These are phyloP conservation scores for Tenrec ecaudatus DNA, from an alignment of 2,113 vertebrate species.

Conservation along the genomic window DNA sequence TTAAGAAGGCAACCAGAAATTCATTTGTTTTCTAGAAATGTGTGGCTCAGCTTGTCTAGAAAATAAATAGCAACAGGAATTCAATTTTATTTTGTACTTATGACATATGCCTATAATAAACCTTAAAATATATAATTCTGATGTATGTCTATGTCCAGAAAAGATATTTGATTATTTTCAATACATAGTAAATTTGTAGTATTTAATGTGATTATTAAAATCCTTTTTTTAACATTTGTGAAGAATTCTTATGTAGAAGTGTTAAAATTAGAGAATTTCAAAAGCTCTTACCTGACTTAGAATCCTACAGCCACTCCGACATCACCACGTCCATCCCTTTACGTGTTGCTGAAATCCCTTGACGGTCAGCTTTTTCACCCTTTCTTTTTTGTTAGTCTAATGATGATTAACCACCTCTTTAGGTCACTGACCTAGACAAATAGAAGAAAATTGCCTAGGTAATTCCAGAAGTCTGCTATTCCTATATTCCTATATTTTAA, in stretches of 20 bases:
- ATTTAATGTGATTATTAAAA: background rate
- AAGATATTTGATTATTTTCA: background rate
- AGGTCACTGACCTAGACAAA: slow-evolving; percentile 71
- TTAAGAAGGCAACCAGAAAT: background rate
- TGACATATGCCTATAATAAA: slow-evolving; percentile 1
- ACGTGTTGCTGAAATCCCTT: slow-evolving; percentile 18
- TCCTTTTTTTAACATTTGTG: slow-evolving; percentile 7
- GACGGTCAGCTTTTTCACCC: slow-evolving; percentile 29
- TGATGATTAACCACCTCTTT: slow-evolving; percentile 86
- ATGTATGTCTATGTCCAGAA: background rate
- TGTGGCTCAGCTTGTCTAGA: slow-evolving; percentile 13
- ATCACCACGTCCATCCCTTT: background rate
- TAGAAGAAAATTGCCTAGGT: slow-evolving; percentile 59
- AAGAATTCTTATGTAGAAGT: slow-evolving; percentile 37
- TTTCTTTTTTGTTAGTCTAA: slow-evolving; percentile 67
- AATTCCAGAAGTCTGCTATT: background rate
- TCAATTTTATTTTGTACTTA: slow-evolving; percentile 6
- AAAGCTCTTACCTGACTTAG: slow-evolving; percentile 83
- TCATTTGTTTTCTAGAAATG: background rate
- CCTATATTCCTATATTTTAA: background rate
- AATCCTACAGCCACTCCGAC: slow-evolving; percentile 56
- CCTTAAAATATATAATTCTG: background rate
- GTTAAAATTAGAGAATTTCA: slow-evolving; percentile 40
- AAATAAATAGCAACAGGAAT: background rate
- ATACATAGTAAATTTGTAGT: too few species aligned